These are phyloP conservation scores for Sturnira hondurensis DNA, from an alignment of 2,113 vertebrate species.

Conservation along the genomic window DNA sequence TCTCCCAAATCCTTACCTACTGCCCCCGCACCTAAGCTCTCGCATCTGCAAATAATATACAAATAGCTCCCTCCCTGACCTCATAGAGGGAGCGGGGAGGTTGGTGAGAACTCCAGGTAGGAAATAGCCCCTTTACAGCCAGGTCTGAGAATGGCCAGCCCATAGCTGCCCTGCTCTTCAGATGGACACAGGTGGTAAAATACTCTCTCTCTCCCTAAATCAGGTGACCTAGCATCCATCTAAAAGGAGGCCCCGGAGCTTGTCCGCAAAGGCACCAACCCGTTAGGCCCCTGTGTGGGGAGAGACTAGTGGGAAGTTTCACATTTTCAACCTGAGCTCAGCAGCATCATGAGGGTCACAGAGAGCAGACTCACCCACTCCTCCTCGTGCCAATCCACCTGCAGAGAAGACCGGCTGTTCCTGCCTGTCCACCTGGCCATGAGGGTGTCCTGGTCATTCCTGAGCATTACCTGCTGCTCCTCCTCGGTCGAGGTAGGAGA, in stretches of 20 bases:
- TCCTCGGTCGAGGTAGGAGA: slow-evolving; percentile 92
- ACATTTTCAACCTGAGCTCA: neutral
- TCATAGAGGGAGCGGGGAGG: neutral
- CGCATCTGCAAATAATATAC: neutral
- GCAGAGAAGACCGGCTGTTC: slow-evolving; percentile 91
- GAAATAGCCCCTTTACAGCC: neutral
- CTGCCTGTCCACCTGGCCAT: slow-evolving; percentile 93
- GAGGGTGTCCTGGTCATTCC: slow-evolving; percentile 97
- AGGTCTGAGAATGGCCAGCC: neutral
- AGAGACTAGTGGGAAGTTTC: neutral
- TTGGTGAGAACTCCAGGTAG: neutral
- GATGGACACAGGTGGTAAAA: neutral
- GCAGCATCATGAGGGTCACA: rapidly evolving
- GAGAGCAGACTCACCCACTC: slow-evolving; percentile 90
- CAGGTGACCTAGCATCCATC: neutral
- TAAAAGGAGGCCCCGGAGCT: neutral
- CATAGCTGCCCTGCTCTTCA: neutral
- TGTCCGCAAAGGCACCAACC: neutral
- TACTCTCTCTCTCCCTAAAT: neutral
- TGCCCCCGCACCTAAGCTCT: neutral
- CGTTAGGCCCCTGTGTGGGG: neutral
- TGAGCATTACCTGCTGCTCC: slow-evolving; percentile 96
- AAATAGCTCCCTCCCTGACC: neutral
- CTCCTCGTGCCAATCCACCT: slow-evolving; percentile 94
- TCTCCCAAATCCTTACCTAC: neutral